Evolutionary conservation across 1,140 invertebrate species (phyloP), one percentile per base, ranked within the genome.

Genomic region (Caenorhabditis briggsae): DNA sequence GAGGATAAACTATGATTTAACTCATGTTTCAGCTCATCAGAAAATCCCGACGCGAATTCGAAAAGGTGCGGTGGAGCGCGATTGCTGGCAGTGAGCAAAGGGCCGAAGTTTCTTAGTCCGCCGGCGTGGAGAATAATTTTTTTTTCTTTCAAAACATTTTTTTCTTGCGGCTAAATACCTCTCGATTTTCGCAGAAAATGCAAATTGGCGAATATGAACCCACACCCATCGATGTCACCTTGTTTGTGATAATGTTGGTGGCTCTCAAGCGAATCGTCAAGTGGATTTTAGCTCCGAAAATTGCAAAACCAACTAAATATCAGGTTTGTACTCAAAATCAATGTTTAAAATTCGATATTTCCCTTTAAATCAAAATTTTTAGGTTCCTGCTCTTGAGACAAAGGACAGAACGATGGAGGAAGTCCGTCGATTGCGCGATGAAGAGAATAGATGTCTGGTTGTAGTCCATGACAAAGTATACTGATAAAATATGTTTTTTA

Each of bases 181-280:
- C 50, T 16, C 0, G 11, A 14, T 53, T 53, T 2, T 78, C 23
- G 3, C 43, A 78, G 46, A 23, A 78, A 78, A 78, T 78, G 70
- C 70, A 50, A 50, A n/a, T 78, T 3, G 70, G 70, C 46, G 70
- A 78, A 2, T 78, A 78, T 78, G 70, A 78, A n/a, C 70, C 50
- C 46, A 78, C 70, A 12, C 2, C 50, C 43, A 78, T n/a, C 46
- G 70, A 78, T 78, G 46, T 78, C 2, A 23, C 70, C 2, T 3
- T 50, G 7, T 53, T 78, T 50, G 70, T 78, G 5, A 9, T 78
- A 0, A 9, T 78, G 43, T 16, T 78, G 11, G 70, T 78, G 33
- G 70, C 46, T 78, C 46, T 78, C n/a, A 78, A 78, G n/a, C 53
- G 41, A 50, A 23, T 23, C 23, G 5, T 78, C n/a, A 78, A 50